Evolutionary conservation across 2,888 invertebrate species (phyloP).

Genomic region (Erebia palarica): DNA sequence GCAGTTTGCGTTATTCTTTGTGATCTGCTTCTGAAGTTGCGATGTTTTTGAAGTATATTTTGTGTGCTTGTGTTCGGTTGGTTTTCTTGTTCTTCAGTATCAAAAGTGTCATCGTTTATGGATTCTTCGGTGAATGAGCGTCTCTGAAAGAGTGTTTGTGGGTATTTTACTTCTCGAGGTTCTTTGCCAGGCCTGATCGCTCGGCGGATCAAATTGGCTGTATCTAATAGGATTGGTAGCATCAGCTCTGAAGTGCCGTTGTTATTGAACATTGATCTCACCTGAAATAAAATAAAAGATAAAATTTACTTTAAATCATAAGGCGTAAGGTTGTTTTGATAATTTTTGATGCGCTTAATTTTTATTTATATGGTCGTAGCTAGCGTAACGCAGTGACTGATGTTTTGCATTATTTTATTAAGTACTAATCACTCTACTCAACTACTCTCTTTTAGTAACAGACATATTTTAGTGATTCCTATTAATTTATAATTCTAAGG

Average conservation of each 20-base stretch:
- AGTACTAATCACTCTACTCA: too few relatives aligned
- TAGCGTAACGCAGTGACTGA: too few relatives aligned
- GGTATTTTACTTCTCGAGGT: slow-evolving; percentile 59
- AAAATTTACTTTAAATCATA: background rate
- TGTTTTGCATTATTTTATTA: too few relatives aligned
- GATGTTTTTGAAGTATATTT: slow-evolving; percentile 44
- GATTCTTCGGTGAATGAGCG: slow-evolving; percentile 66
- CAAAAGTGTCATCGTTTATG: slow-evolving; percentile 61
- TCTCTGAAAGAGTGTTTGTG: slow-evolving; percentile 63
- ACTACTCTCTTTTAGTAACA: too few relatives aligned
- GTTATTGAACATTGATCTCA: slow-evolving; percentile 83
- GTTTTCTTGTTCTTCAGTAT: slow-evolving; percentile 51
- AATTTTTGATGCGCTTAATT: background rate
- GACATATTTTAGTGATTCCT: too few relatives aligned
- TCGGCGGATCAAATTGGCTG: slow-evolving; percentile 83
- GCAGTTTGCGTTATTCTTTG: slow-evolving; percentile 47
- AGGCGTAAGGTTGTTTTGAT: background rate
- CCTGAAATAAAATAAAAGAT: slow-evolving; percentile 64
- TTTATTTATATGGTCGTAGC: background rate
- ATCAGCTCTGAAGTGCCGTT: slow-evolving; percentile 79
- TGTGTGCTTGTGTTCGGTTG: slow-evolving; percentile 44
- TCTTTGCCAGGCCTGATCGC: slow-evolving; percentile 72
- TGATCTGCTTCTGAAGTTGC: slow-evolving; percentile 55
- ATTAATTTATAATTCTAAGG: too few relatives aligned
- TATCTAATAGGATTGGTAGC: slow-evolving; percentile 85